These are phyloP conservation scores for Holcopasites calliopsidis DNA, from an alignment of 1,140 invertebrate species.

Conservation along the genomic window DNA sequence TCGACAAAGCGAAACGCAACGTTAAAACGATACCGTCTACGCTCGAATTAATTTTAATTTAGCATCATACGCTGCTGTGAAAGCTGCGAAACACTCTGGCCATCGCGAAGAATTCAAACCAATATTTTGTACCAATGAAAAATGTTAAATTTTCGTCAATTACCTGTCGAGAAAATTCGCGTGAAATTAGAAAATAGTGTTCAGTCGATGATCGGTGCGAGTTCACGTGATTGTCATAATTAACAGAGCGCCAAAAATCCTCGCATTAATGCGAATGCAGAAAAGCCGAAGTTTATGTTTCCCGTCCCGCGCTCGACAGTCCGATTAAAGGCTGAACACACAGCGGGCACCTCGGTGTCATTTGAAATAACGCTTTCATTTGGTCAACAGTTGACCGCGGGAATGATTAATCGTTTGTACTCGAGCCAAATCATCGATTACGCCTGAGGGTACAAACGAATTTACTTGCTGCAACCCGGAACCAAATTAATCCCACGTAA, in stretches of 20 bases:
- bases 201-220: not conserved
- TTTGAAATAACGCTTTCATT: slow-evolving; percentile 52
- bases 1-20: slow-evolving; percentile 62
- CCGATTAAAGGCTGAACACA: slow-evolving; percentile 48
- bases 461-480: slow-evolving; percentile 24
- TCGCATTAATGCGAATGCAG: slow-evolving; percentile 32
- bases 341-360: slow-evolving; percentile 22
- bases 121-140: not conserved
- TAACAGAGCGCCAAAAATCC: slow-evolving; percentile 9
- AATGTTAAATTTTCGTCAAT: too few relatives aligned
- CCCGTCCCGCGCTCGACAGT: slow-evolving; percentile 27
- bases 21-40: slow-evolving; percentile 60
- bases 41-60: slow-evolving; percentile 75
- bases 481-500: slow-evolving; percentile 12
- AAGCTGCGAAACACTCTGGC: too few relatives aligned
- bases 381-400: slow-evolving; percentile 40
- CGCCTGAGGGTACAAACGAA: slow-evolving; percentile 29
- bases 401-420: slow-evolving; percentile 35
- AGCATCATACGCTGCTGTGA: slow-evolving; percentile 59
- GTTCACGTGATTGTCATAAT: slow-evolving; percentile 34
- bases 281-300: slow-evolving; percentile 41
- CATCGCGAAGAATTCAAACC: slow-evolving; percentile 14
- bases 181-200: too few relatives aligned
- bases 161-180: too few relatives aligned
- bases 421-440: slow-evolving; percentile 37